Base-by-base conservation (phyloP, 2,113 vertebrate species). In the Hymenochirus boettgeri region DNA sequence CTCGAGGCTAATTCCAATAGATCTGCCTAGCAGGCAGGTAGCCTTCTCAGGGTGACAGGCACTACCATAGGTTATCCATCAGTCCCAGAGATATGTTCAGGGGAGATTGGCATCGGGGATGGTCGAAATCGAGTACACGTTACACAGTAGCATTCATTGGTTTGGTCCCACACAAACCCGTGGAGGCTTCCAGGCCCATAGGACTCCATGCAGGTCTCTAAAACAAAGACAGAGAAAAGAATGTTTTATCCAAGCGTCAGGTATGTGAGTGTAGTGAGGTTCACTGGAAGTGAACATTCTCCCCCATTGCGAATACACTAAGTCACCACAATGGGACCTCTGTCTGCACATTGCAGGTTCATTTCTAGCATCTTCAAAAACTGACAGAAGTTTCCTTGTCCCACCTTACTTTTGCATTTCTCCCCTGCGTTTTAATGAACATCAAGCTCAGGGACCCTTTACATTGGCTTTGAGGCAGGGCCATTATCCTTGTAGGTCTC, bases 401-500 rank as follows among this genome's bases (percentile, higher is more conserved):
- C 9, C 72, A 90, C 96, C 80, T n/a, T 86, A 99, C 96, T 98
- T 88, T 94, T 98, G 86, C 96, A 99, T 88, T 92, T 97, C n/a
- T n/a, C 60, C 96, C 96, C 80, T 96, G 93, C n/a, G n/a, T n/a
- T n/a, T 82, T 99, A 99, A 57, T 99, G 96, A 76, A 97, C 92
- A 81, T 97, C 94, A 79, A 99, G 85, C 75, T 97, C 94, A 0
- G 92, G 93, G 70, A 95, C 91, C 58, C 92, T 88, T 93, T 98
- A 70, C 96, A 99, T 86, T 94, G 50, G 95, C 91, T 82, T 96
- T 98, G 73, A 98, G 89, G 54, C 99, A 85, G 1, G 92, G 70
- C 96, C 99, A 74, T 98, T 94, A 24, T 94, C 96, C 74, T 89
- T 92, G 88, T 99, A 99, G 65, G 96, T 99, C 84, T 99, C 23